phyloP scores from a whole-genome alignment of 2,888 invertebrate genomes.

The Nomada fucata region DNA sequence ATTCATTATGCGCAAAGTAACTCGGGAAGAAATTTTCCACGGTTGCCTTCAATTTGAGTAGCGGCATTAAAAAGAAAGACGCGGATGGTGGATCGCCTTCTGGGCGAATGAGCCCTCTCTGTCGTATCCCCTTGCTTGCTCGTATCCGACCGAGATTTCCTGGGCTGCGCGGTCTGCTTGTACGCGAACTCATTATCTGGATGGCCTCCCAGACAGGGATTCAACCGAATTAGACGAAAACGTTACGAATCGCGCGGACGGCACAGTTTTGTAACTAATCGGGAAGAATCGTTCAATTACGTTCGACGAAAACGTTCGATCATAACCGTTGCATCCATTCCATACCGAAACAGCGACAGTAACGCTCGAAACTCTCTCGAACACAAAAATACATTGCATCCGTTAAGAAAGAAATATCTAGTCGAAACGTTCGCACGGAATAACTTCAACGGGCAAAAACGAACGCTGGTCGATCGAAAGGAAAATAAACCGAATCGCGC shows the following conservation, averaged over 20 bases:
- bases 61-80: conserved; percentile 21
- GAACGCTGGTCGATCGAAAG: no score
- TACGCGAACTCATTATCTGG: conserved; percentile 60
- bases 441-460: no score
- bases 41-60: not conserved
- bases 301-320: no score
- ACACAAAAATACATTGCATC: no score
- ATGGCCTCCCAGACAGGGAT: conserved; percentile 33
- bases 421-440: no score
- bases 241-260: conserved; percentile 15
- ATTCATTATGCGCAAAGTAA: no score
- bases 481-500: not conserved
- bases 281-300: not conserved
- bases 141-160: conserved; percentile 10
- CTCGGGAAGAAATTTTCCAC: not conserved
- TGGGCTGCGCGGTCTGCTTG: conserved; percentile 28
- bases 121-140: not conserved
- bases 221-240: conserved; percentile 40
- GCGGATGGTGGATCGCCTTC: conserved; percentile 1
- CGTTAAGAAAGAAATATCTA: no score
- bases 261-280: conserved; percentile 32
- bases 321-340: no score
- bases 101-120: not conserved
- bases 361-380: not conserved
- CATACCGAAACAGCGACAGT: not conserved